Base-by-base conservation (phyloP, 1,140 invertebrate genomes). In the Brachionus asplanchnoidis region DNA sequence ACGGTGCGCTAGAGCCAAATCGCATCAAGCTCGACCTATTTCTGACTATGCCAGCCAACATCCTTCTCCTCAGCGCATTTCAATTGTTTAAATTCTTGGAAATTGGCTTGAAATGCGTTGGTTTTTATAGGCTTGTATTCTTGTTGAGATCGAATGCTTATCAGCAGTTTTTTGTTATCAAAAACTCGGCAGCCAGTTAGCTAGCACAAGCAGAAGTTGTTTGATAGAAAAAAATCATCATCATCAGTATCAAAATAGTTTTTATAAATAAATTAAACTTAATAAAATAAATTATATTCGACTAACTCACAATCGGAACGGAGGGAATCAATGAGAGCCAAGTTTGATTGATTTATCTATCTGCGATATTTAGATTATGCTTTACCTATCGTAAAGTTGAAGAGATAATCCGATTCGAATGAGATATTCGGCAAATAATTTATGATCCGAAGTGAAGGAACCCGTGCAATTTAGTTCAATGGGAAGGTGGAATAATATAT, bases 221-320 rank as follows among this genome's bases (percentile, higher is more conserved):
- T 60, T 60, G 53, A 60, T 60, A 26, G 53, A 60, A 60, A 60
- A 42, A 60, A 60, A 60, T 60, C 53, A 60, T 60, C 50, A 56
- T 56, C 53, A 60, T 60, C 53, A 60, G 20, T 60, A 60, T 60
- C 53, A 60, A 60, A 20, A 60, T 60, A 60, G 53, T 17, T 23
- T 60, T 60, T 60, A 60, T 60, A 60, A 60, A 60, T 60, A 60
- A 60, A 60, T 60, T 60, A 60, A 60, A 60, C 53, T 60, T 60
- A 60, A 60, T 60, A 60, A 60, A 60, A 60, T 60, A 60, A 60
- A 60, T 60, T 60, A 60, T 60, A 60, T 60, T 60, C 53, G 53
- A 60, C 53, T 60, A 60, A 60, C 53, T 60, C 53, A 60, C 53
- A 60, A 60, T 60, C 17, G 53, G n/a, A 60, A 60, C 53, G 53